Evolutionary conservation across 2,888 invertebrate species (phyloP).

Genomic region (Phymatocera aterrima): DNA sequence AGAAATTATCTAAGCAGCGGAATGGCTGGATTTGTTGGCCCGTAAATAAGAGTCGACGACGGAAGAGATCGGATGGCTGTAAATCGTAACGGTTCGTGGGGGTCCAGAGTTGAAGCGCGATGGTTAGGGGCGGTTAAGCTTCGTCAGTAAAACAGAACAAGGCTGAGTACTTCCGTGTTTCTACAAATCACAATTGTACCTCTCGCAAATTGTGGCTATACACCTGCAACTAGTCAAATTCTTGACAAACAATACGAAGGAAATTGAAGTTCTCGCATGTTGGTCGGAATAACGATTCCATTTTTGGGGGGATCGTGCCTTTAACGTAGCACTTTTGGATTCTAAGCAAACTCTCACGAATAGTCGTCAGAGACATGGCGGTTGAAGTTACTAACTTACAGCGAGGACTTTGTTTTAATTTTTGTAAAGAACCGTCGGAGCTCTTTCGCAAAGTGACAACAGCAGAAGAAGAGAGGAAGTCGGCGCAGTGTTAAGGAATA

Average conservation of each 20-base stretch:
- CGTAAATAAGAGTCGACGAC: constrained; percentile 45
- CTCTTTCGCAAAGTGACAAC: background rate
- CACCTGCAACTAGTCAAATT: background rate
- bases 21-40: constrained; percentile 44
- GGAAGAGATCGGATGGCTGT: constrained; percentile 44
- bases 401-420: background rate
- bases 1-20: constrained; percentile 46
- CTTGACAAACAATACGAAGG: no score
- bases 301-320: no score
- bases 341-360: background rate
- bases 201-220: background rate
- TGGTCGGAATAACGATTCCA: no score
- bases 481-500: background rate
- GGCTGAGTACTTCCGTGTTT: constrained; percentile 28
- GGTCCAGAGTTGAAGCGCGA: constrained; percentile 24
- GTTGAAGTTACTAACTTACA: background rate
- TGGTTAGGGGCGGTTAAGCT: constrained; percentile 29
- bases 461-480: background rate
- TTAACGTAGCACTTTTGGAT: background rate
- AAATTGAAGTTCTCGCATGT: no score
- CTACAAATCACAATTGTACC: constrained; percentile 39
- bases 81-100: constrained; percentile 36
- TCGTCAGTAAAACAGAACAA: constrained; percentile 41
- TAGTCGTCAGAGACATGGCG: background rate
- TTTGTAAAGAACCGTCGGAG: background rate